phyloP scores from a whole-genome alignment of 2,797 vertebrate genomes.

The Gymnocypris eckloni region DNA sequence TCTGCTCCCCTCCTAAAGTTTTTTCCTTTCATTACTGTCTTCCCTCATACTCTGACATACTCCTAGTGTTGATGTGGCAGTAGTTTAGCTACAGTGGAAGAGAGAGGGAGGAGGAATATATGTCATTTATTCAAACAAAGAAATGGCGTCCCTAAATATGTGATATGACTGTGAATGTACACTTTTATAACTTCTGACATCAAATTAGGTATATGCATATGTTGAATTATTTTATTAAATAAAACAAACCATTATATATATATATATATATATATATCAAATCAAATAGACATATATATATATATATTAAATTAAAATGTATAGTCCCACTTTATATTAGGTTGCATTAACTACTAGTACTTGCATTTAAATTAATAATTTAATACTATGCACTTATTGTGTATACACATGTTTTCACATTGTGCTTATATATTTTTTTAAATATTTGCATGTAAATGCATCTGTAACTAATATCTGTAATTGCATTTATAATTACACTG shows the following conservation, averaged over 20 bases:
- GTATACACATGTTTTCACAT: no score
- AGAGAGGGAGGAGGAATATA: slow-evolving; percentile 34
- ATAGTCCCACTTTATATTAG: background rate
- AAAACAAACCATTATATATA: no score
- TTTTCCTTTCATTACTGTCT: slow-evolving; percentile 47
- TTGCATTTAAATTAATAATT: no score
- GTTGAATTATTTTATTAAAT: no score
- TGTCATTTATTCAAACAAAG: background rate
- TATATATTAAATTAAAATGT: background rate
- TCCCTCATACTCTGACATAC: slow-evolving; percentile 48
- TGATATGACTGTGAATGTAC: background rate
- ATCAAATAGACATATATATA: no score
- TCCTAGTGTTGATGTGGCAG: slow-evolving; percentile 64
- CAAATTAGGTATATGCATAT: background rate
- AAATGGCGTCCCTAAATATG: background rate
- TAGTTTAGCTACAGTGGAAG: slow-evolving; percentile 34
- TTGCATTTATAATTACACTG: no score
- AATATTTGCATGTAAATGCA: no score
- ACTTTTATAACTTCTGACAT: background rate
- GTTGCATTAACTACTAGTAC: no score
- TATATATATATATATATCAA: no score
- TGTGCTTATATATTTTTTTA: no score
- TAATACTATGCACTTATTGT: no score
- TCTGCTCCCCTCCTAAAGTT: slow-evolving; percentile 35
- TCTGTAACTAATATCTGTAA: no score